Conservation (phyloP, 2,113 vertebrate genomes). For the Lathamus discolor region DNA sequence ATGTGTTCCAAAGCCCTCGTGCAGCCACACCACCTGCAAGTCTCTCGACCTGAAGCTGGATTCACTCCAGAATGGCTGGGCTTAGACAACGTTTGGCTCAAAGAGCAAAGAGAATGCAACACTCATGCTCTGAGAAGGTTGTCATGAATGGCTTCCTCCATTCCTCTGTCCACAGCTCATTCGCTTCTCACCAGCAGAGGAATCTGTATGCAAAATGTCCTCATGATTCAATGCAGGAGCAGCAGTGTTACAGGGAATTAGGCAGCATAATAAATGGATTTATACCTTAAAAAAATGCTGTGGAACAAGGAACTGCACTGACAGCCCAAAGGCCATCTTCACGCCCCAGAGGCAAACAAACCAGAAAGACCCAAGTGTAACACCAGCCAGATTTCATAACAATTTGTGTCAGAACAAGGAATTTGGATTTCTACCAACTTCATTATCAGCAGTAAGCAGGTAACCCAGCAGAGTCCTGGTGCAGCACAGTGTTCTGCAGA, state of each 20-base stretch:
- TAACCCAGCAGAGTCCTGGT: neutral
- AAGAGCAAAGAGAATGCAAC: neutral
- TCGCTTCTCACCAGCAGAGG: accelerated
- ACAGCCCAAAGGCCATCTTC: neutral
- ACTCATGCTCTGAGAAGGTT: neutral
- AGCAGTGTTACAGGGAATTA: neutral
- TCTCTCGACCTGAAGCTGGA: neutral
- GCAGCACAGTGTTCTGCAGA: neutral
- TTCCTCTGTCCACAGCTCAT: neutral
- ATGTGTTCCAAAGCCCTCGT: neutral
- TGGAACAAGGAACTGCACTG: neutral
- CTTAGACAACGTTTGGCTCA: neutral
- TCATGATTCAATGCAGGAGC: neutral
- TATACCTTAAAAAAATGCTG: neutral
- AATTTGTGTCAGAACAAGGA: neutral
- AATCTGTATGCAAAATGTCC: neutral
- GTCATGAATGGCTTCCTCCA: neutral
- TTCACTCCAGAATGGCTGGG: neutral
- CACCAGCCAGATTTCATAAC: neutral
- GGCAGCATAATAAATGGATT: neutral
- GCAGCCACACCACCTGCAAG: neutral
- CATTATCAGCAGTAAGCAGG: neutral
- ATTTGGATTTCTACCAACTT: neutral
- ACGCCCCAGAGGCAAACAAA: neutral
- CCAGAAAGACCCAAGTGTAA: neutral